Evolutionary conservation across 2,113 vertebrate genomes (phyloP).

Genomic region (Casuarius casuarius): DNA sequence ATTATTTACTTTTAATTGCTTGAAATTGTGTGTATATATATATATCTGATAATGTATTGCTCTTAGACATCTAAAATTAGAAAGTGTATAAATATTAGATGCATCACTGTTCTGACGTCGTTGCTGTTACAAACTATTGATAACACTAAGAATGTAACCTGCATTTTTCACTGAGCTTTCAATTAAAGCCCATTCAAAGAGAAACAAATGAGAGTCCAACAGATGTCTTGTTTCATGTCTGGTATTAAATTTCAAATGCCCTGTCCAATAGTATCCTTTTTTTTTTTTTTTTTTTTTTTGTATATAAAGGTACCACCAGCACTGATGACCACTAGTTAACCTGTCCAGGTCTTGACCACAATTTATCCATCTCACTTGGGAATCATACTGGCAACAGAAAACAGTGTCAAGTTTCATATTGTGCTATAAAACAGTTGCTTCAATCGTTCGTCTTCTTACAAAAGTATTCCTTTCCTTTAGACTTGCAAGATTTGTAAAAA

Average conservation of each 20-base stretch:
- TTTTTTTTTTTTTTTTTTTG: constrained; percentile 36
- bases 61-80: constrained; percentile 80
- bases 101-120: constrained; percentile 76
- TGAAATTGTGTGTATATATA: constrained; percentile 79
- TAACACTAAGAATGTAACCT: constrained; percentile 84
- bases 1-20: constrained; percentile 83
- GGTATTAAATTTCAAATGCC: constrained; percentile 73
- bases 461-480: neutral
- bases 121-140: constrained; percentile 76
- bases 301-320: constrained; percentile 54
- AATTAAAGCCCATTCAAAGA: constrained; percentile 85
- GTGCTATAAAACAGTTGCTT: constrained; percentile 28
- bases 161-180: constrained; percentile 81
- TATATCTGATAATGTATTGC: constrained; percentile 82
- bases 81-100: constrained; percentile 79
- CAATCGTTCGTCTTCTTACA: neutral
- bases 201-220: constrained; percentile 69
- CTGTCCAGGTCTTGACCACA: constrained; percentile 69
- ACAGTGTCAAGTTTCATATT: constrained; percentile 43
- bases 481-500: neutral
- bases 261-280: constrained; percentile 28
- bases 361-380: constrained; percentile 72
- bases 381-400: constrained; percentile 48
- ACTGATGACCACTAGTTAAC: constrained; percentile 65
- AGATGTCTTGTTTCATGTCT: constrained; percentile 74